Percentiles rank a stretch among this genome's conserved stretches.
These are phyloP conservation scores for Champsocephalus gunnari DNA, from an alignment of 2,797 vertebrate genomes.

Conservation along the genomic window DNA sequence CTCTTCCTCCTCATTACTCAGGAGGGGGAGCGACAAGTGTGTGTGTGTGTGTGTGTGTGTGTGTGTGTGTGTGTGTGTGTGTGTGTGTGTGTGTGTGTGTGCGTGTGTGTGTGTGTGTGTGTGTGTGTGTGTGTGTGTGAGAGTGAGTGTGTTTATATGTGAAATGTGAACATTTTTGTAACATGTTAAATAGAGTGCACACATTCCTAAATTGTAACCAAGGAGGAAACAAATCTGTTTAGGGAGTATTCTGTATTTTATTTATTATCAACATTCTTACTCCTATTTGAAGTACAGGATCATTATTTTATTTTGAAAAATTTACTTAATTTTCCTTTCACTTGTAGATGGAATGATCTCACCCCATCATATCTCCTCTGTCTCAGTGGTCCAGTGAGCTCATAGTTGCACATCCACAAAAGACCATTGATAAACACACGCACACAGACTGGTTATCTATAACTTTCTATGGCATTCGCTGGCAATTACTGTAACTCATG, in stretches of 20 bases:
- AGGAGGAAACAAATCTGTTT: slow-evolving; percentile 10
- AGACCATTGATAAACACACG: slow-evolving; percentile 39
- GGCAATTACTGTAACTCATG: slow-evolving; percentile 54
- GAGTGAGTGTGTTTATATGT: background rate
- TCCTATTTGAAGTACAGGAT: slow-evolving; percentile 11
- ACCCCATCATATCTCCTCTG: slow-evolving; percentile 66
- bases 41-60: slow-evolving; percentile 36
- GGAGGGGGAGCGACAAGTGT: slow-evolving; percentile 53
- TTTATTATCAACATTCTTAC: slow-evolving; percentile 36
- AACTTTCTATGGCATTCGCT: slow-evolving; percentile 39
- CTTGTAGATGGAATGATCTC: slow-evolving; percentile 66
- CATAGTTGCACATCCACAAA: slow-evolving; percentile 51
- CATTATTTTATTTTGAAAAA: slow-evolving; percentile 39
- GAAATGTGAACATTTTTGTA: slow-evolving; percentile 6
- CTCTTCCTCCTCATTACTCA: slow-evolving; percentile 73
- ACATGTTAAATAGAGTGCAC: slow-evolving; percentile 30
- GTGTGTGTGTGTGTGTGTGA: slow-evolving; percentile 46
- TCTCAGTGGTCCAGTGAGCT: slow-evolving; percentile 57
- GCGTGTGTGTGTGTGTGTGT: slow-evolving; percentile 27
- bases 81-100: slow-evolving; percentile 36
- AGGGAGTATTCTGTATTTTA: slow-evolving; percentile 1
- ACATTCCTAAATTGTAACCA: slow-evolving; percentile 28
- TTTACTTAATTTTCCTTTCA: background rate
- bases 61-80: slow-evolving; percentile 37
- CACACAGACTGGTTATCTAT: slow-evolving; percentile 44